Percentiles rank a stretch among this genome's conserved stretches.
Evolutionary conservation across 2,113 vertebrate species (phyloP).

Genomic region (Mustela nigripes): DNA sequence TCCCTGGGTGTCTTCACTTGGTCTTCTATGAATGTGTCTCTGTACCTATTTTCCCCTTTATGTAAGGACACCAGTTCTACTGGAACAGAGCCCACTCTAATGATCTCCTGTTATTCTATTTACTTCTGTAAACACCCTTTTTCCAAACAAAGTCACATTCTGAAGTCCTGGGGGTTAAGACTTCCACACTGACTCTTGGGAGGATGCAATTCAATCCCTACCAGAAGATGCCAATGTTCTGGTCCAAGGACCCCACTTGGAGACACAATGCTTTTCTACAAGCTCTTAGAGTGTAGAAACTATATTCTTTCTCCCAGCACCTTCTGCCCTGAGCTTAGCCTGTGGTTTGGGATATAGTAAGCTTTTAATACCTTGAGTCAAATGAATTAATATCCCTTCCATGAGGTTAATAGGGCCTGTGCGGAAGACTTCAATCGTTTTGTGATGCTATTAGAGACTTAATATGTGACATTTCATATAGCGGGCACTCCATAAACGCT

Average conservation of each 20-base stretch:
- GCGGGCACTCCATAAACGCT: conserved; percentile 18
- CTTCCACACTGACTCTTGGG: not conserved
- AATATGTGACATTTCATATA: conserved; percentile 1
- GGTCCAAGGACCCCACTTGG: not conserved
- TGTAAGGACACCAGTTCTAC: not conserved
- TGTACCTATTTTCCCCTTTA: not conserved
- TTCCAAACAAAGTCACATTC: not conserved
- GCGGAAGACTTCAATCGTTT: not conserved
- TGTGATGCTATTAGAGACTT: not conserved
- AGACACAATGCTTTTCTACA: not conserved
- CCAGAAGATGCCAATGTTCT: not conserved
- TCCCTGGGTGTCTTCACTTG: not conserved
- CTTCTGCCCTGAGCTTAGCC: not conserved
- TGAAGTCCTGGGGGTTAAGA: not conserved
- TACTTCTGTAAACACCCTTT: not conserved
- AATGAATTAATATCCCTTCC: conserved; percentile 34
- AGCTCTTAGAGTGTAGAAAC: too few species aligned
- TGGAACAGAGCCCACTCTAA: not conserved
- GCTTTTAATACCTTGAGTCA: not conserved
- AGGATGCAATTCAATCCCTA: not conserved
- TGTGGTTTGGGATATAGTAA: not conserved
- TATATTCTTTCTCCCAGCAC: not conserved
- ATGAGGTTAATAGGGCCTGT: not conserved
- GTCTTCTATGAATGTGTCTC: not conserved
- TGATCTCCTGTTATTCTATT: not conserved